Evolutionary conservation across 2,113 vertebrate genomes (phyloP).

Genomic region (Pardalotus punctatus): DNA sequence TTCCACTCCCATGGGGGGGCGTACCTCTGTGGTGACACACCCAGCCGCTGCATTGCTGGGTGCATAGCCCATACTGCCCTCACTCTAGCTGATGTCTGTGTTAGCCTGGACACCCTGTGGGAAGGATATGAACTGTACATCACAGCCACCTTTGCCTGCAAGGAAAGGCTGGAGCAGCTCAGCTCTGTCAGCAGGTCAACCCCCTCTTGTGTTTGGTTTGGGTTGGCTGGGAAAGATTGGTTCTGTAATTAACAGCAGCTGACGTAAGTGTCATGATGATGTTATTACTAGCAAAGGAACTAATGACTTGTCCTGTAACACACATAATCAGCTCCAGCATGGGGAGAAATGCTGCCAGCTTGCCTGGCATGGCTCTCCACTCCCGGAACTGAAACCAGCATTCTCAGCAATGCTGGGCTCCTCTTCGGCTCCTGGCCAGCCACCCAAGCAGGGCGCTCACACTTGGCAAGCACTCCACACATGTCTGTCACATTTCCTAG

Average conservation of each 20-base stretch:
- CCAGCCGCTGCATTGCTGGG: background rate
- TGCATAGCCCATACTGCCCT: background rate
- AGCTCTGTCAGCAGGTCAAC: background rate
- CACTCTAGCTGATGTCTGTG: background rate
- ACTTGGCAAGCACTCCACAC: background rate
- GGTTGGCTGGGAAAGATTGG: background rate
- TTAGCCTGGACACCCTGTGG: background rate
- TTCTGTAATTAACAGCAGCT: background rate
- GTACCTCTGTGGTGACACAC: background rate
- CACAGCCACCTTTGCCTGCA: background rate
- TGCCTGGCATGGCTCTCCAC: fast-evolving
- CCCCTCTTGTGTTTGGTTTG: background rate
- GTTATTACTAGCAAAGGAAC: background rate
- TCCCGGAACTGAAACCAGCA: fast-evolving
- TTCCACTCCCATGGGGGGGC: fast-evolving
- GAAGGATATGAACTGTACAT: background rate
- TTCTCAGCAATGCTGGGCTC: background rate
- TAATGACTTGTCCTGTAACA: background rate
- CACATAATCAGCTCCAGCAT: background rate
- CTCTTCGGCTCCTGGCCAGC: background rate
- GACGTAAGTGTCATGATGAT: background rate
- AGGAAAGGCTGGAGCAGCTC: background rate
- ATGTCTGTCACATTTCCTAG: background rate
- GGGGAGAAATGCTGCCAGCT: background rate
- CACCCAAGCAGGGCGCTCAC: background rate